Base-by-base conservation (phyloP, 2,888 invertebrate genomes). In the Thelaira solivaga region DNA sequence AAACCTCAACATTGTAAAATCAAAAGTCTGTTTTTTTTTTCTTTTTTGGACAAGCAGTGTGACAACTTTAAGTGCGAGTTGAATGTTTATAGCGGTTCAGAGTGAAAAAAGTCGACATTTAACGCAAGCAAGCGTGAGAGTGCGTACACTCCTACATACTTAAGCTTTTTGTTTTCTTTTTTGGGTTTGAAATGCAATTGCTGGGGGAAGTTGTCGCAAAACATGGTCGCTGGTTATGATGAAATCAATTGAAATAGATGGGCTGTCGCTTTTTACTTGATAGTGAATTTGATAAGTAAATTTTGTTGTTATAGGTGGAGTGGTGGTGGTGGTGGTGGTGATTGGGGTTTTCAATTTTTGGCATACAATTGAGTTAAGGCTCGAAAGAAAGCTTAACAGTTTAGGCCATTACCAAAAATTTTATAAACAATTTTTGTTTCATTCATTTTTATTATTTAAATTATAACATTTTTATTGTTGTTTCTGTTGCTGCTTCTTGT, bases 341-440 rank as follows among this genome's bases (percentile, higher is more conserved):
- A 53, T 11, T 13, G 18, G 10, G 31, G 10, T 20, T 68, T 64
- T 78, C 51, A 51, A 53, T 59, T 34, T 74, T 69, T 65, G 69
- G 57, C 73, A 55, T 57, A 39, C 31, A 41, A 65, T 41, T 65
- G 31, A 13, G n/a, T 65, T 76, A 18, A 49, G 47, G 53, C 34
- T 18, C 29, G 65, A 73, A 76, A 59, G 65, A 39, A 71, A 65
- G 62, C 77, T 62, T 24, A n/a, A 24, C 16, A 22, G 55, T 59
- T 69, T 61, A 65, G 59, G 74, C 51, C 59, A 78, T 71, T 78
- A 78, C 78, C 78, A 78, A 78, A 78, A 71, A 73, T 29, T 49
- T 34, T 29, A 20, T 20, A 16, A 39, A 24, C 1, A n/a, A 39
- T 47, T 31, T 41, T 43, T 39, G 43, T 43, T 47, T 36, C 2